phyloP scores from a whole-genome alignment of 2,797 vertebrate genomes.

The Thamnophis elegans region DNA sequence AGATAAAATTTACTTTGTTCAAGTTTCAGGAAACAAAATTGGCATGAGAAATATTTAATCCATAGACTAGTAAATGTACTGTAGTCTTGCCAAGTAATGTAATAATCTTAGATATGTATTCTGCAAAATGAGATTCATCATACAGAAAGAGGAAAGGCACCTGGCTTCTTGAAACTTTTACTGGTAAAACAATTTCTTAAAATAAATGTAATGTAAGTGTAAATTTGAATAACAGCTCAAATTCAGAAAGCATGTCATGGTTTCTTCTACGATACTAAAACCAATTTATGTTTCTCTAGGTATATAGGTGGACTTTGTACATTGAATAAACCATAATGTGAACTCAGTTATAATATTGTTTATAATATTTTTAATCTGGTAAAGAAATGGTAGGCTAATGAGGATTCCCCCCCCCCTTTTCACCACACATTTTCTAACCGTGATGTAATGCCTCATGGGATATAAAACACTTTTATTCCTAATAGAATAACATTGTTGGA shows the following conservation, averaged over 20 bases:
- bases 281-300: background rate
- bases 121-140: background rate
- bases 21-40: background rate
- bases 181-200: background rate
- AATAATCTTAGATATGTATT: background rate
- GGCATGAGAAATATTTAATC: background rate
- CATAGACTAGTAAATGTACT: background rate
- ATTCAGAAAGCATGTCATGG: background rate
- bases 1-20: background rate
- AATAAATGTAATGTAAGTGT: background rate
- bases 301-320: background rate
- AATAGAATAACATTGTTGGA: background rate
- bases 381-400: background rate
- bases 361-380: background rate
- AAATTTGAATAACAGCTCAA: background rate
- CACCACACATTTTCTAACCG: background rate
- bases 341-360: background rate
- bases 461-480: background rate
- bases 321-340: background rate
- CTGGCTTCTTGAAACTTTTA: background rate
- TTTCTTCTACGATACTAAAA: background rate
- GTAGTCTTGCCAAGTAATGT: background rate
- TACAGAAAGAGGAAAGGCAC: background rate
- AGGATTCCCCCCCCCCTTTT: background rate
- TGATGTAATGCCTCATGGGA: background rate